Percentiles rank a stretch among this genome's conserved stretches.
phyloP scores from a whole-genome alignment of 2,797 vertebrate genomes.

The Myotis findleyi region DNA sequence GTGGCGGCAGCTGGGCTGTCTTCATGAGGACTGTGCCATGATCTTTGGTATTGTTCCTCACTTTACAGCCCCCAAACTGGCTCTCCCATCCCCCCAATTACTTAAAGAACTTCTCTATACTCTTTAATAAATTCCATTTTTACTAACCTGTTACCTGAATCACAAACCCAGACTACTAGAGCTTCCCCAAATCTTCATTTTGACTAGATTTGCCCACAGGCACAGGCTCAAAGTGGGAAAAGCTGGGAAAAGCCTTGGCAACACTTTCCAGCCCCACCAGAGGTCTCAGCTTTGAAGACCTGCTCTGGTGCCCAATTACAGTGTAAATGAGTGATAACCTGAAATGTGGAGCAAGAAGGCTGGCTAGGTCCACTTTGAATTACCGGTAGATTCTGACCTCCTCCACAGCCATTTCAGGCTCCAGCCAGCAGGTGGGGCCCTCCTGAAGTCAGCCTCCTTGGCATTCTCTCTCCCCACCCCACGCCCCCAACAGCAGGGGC shows the following conservation, averaged over 20 bases:
- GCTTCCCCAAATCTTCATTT: neutral
- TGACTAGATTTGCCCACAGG: neutral
- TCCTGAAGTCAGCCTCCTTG: neutral
- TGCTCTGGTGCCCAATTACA: neutral
- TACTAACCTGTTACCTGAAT: neutral
- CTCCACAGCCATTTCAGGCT: neutral
- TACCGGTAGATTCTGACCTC: no score
- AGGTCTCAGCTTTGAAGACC: neutral
- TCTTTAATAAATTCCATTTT: neutral
- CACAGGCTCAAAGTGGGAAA: neutral
- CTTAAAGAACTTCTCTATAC: neutral
- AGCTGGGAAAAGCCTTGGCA: neutral
- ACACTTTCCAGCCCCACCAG: neutral
- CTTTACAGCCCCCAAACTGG: neutral
- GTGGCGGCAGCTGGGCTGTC: neutral
- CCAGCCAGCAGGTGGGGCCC: neutral
- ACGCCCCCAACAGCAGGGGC: neutral
- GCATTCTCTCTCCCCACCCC: no score
- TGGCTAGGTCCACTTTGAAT: neutral
- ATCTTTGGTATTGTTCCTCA: neutral
- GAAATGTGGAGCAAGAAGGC: neutral
- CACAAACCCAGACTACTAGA: neutral
- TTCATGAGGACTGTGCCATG: neutral
- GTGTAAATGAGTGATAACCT: neutral
- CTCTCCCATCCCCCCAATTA: neutral